Percentiles rank a stretch among this genome's conserved stretches.
These are phyloP conservation scores for Illadopsis cleaveri DNA, from an alignment of 2,113 vertebrate genomes.

Conservation along the genomic window DNA sequence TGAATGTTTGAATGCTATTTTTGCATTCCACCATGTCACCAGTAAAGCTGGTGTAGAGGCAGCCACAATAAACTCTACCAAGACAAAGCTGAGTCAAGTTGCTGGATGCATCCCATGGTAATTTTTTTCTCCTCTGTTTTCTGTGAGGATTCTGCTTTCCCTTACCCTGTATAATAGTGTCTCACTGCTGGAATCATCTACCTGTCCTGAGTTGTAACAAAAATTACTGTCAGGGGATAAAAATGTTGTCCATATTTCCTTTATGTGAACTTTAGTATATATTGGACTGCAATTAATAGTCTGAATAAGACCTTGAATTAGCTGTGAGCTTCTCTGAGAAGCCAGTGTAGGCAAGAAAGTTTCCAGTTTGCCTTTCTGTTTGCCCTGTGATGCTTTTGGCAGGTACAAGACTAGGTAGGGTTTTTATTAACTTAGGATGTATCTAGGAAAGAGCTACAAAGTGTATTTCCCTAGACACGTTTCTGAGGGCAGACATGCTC, in stretches of 20 bases:
- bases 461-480: not conserved
- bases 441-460: not conserved
- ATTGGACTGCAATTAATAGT: not conserved
- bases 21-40: not conserved
- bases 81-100: not conserved
- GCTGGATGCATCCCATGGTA: not conserved
- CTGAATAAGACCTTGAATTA: not conserved
- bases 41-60: not conserved
- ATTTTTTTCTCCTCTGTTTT: not conserved
- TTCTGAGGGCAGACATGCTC: not conserved
- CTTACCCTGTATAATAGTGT: not conserved
- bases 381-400: not conserved
- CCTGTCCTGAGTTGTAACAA: not conserved
- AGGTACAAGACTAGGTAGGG: rapidly evolving
- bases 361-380: not conserved
- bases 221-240: not conserved
- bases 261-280: not conserved
- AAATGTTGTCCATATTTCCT: not conserved
- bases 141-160: not conserved
- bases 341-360: not conserved
- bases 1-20: not conserved
- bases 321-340: not conserved
- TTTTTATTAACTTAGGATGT: rapidly evolving
- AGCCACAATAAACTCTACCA: not conserved
- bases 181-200: not conserved